These are phyloP conservation scores for Scolanthus callimorphus DNA, from an alignment of 92 coral and sea anemone species.

Conservation along the genomic window DNA sequence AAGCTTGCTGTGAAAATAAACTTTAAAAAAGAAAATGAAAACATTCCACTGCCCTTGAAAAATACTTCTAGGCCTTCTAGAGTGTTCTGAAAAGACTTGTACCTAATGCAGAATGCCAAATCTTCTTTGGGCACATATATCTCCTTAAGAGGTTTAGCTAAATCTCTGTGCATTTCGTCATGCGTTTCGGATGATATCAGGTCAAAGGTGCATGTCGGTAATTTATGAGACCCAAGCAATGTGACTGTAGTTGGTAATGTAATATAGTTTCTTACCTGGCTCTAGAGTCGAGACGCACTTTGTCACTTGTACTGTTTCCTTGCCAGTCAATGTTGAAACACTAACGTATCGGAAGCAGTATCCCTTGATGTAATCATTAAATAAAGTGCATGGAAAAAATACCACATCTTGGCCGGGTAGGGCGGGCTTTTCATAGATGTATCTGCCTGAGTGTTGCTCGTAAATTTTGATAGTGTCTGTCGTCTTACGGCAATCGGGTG, in stretches of 20 bases:
- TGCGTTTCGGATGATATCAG: too few relatives aligned
- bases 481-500: slow-evolving; percentile 69
- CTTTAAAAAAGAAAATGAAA: too few relatives aligned
- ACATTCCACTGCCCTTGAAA: too few relatives aligned
- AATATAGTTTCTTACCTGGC: slow-evolving; percentile 85
- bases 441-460: slow-evolving; percentile 58
- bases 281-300: slow-evolving; percentile 69
- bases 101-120: too few relatives aligned
- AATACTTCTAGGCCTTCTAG: too few relatives aligned
- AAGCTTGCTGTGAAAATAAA: too few relatives aligned
- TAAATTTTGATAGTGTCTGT: slow-evolving; percentile 56
- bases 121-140: too few relatives aligned
- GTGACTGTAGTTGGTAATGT: not conserved
- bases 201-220: not conserved
- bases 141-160: too few relatives aligned
- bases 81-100: too few relatives aligned
- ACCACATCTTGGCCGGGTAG: slow-evolving; percentile 52
- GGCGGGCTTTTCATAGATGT: slow-evolving; percentile 44
- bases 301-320: slow-evolving; percentile 45
- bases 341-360: slow-evolving; percentile 90
- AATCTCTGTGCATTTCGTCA: too few relatives aligned
- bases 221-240: not conserved
- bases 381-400: slow-evolving; percentile 69
- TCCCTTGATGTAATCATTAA: slow-evolving; percentile 65
- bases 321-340: slow-evolving; percentile 46